These are phyloP conservation scores for Noctua janthe DNA, from an alignment of 2,888 invertebrate species.

Conservation along the genomic window DNA sequence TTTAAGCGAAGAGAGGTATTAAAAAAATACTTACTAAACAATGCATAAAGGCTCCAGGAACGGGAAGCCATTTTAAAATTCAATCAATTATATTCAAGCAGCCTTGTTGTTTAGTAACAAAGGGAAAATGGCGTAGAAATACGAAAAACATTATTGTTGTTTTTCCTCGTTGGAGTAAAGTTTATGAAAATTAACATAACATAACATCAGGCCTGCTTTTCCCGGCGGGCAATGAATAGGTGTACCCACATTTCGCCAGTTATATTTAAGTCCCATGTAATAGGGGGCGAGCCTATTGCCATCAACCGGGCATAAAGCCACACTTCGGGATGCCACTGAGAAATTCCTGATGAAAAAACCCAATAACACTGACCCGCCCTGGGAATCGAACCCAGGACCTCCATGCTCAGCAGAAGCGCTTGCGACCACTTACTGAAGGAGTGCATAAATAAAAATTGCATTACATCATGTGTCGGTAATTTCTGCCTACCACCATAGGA, in stretches of 20 bases:
- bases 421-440: too few relatives aligned
- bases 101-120: not conserved
- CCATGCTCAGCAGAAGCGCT: too few relatives aligned
- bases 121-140: slow-evolving; percentile 1
- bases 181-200: not conserved
- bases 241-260: not conserved
- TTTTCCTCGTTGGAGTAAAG: not conserved
- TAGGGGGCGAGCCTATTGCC: not conserved
- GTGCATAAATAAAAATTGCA: too few relatives aligned
- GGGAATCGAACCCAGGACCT: too few relatives aligned
- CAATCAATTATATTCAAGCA: not conserved
- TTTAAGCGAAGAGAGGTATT: not conserved
- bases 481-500: too few relatives aligned
- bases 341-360: too few relatives aligned
- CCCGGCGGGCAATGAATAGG: not conserved
- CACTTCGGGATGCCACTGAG: not conserved
- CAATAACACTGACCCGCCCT: too few relatives aligned
- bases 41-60: not conserved
- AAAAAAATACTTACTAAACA: not conserved
- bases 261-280: not conserved
- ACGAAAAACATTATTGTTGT: not conserved
- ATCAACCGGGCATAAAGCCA: not conserved
- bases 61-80: slow-evolving; percentile 8
- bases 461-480: too few relatives aligned
- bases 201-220: not conserved